Percentiles rank a stretch among this genome's conserved stretches.
phyloP scores from a whole-genome alignment of 2,797 vertebrate species.

The Catostomus latipinnis region DNA sequence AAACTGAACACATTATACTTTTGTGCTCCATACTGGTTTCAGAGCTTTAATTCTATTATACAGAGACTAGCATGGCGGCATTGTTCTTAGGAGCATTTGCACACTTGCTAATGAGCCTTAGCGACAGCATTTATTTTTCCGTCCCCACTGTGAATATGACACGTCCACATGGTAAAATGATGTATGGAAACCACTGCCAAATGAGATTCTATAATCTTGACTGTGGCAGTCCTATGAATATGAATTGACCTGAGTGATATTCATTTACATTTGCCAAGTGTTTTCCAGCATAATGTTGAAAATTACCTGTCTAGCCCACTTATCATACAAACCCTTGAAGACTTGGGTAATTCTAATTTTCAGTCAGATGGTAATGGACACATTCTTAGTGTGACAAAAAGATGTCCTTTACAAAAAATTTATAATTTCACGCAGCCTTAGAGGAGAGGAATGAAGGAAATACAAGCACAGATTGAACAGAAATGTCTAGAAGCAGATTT shows the following conservation, averaged over 20 bases:
- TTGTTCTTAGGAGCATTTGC: constrained; percentile 6
- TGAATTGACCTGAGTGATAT: constrained; percentile 47
- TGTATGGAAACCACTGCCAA: constrained; percentile 34
- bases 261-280: constrained; percentile 46
- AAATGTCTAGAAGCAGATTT: constrained; percentile 29
- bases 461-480: constrained; percentile 1
- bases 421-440: neutral
- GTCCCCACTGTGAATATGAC: constrained; percentile 34
- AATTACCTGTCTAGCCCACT: constrained; percentile 46
- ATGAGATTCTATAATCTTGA: constrained; percentile 39
- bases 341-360: constrained; percentile 31
- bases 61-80: constrained; percentile 12
- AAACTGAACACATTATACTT: constrained; percentile 34
- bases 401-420: neutral
- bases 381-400: constrained; percentile 27
- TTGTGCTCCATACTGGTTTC: constrained; percentile 1
- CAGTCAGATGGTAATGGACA: constrained; percentile 16
- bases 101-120: constrained; percentile 31
- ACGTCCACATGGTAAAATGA: constrained; percentile 33
- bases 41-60: constrained; percentile 21
- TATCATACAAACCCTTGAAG: constrained; percentile 36
- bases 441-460: constrained; percentile 12
- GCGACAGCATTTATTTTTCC: neutral
- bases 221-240: constrained; percentile 45
- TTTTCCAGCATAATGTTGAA: constrained; percentile 47